Base-by-base conservation (phyloP, 2,888 invertebrate genomes). In the Encarsia formosa region DNA sequence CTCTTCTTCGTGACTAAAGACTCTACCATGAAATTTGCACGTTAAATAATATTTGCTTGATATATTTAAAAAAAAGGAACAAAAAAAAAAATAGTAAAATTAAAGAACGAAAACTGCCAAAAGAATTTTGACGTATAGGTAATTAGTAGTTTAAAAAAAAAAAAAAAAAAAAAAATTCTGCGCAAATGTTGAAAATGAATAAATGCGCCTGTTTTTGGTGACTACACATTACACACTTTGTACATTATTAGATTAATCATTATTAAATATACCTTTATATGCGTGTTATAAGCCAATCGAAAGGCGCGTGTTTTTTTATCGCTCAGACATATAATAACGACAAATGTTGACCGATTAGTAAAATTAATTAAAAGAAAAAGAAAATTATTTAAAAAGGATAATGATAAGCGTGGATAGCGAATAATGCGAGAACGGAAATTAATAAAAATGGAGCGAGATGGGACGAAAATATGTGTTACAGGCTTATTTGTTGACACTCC, bases 281-380 rank as follows among this genome's bases (percentile, higher is more conserved):
- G 49, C 52, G 52, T 56, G 56, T 56, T 56, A 56, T 35, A 50
- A 16, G 47, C 49, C 52, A 43, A 49, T 37, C 40, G 24, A 43
- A 44, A 52, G 52, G 43, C 52, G 49, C 19, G 47, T 52, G 55
- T 56, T 56, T 49, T 53, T 37, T 45, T 49, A 47, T 52, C 55
- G 51, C 49, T 52, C 52, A 52, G 38, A 49, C 55, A 24, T 55
- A 49, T 56, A 49, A 49, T 34, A 49, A 56, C 44, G 49, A 51
- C 57, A 49, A 61, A 55, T 54, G 56, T 59, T 60, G 53, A 56
- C 54, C 54, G 56, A 54, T 59, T 59, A 50, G 51, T 52, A 56
- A 52, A 54, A 54, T 49, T 40, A 58, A 59, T 52, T 56, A 56
- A 52, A 47, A 47, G 24, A 15, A 15, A 45, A 40, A 31, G 32